phyloP scores from a whole-genome alignment of 2,888 invertebrate genomes.

The Beris chalybata region DNA sequence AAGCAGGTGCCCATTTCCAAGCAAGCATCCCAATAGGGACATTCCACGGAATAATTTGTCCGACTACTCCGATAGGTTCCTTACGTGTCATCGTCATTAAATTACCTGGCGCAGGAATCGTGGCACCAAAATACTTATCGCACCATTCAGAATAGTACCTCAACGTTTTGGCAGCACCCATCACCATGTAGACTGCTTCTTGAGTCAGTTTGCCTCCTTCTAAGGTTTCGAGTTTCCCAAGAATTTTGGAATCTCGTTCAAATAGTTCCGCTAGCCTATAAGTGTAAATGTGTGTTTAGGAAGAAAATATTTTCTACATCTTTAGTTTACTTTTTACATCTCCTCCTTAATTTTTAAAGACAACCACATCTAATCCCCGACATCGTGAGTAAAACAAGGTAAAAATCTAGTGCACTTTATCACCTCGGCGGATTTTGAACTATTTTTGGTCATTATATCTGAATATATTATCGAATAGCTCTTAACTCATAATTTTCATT shows the following conservation, averaged over 20 bases:
- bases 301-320: too few relatives aligned
- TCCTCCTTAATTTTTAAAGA: too few relatives aligned
- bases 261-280: too few relatives aligned
- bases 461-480: too few relatives aligned
- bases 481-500: too few relatives aligned
- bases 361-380: too few relatives aligned
- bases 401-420: too few relatives aligned
- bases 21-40: constrained; percentile 78
- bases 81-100: constrained; percentile 67
- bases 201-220: constrained; percentile 78
- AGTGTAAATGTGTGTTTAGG: too few relatives aligned
- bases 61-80: constrained; percentile 78
- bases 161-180: constrained; percentile 57
- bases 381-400: too few relatives aligned
- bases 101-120: constrained; percentile 77
- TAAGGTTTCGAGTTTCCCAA: constrained; percentile 75
- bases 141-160: constrained; percentile 83
- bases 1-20: constrained; percentile 76
- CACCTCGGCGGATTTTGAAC: too few relatives aligned
- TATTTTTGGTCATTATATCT: too few relatives aligned
- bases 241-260: constrained; percentile 71
- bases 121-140: constrained; percentile 84
- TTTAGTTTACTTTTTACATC: too few relatives aligned
- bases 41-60: constrained; percentile 85
- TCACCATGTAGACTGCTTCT: constrained; percentile 60